Conservation (phyloP, 2,888 invertebrate genomes). For the Nomada hirtipes region DNA sequence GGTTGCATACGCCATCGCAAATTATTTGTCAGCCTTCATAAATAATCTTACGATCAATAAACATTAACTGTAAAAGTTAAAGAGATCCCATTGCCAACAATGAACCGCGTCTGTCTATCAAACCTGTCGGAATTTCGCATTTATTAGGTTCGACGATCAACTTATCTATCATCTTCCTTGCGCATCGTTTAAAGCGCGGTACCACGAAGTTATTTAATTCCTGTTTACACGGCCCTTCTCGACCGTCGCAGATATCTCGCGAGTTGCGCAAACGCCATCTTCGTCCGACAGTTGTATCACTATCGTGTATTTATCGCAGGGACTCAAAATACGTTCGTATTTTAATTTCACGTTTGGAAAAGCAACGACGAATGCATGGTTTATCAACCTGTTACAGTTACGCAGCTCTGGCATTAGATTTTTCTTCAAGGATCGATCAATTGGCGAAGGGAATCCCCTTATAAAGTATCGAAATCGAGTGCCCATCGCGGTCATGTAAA, state of each 20-base stretch:
- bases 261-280: slow-evolving; percentile 24
- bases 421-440: too few relatives aligned
- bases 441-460: too few relatives aligned
- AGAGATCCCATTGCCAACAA: neutral
- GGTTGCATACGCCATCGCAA: slow-evolving; percentile 80
- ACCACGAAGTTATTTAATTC: neutral
- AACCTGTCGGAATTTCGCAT: neutral
- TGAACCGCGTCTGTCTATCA: neutral
- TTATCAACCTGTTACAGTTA: too few relatives aligned
- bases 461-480: too few relatives aligned
- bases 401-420: too few relatives aligned
- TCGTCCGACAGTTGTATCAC: neutral
- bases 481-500: neutral
- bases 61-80: neutral
- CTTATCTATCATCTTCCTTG: slow-evolving; percentile 18
- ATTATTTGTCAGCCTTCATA: slow-evolving; percentile 2
- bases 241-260: neutral
- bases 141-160: neutral
- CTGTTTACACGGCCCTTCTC: slow-evolving; percentile 31
- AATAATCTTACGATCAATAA: slow-evolving; percentile 9
- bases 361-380: too few relatives aligned
- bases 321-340: too few relatives aligned
- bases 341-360: too few relatives aligned
- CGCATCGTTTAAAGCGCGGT: slow-evolving; percentile 17
- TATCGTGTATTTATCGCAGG: neutral